Evolutionary conservation across 1,140 invertebrate species (phyloP), one percentile per base, ranked within the genome.

Genomic region (Acromyrmex charruanus): DNA sequence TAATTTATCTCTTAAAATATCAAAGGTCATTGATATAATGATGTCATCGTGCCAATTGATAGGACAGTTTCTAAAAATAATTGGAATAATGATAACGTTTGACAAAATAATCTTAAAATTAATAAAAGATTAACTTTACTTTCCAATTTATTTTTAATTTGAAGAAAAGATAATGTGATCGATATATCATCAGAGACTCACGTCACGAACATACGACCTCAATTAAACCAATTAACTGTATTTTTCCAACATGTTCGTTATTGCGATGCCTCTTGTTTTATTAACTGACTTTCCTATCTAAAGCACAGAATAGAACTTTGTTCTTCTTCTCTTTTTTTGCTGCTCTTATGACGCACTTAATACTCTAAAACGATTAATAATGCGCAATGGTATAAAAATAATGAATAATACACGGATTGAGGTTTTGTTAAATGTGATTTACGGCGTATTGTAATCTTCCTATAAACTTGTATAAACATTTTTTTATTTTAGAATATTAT

Each of bases 21-120:
- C 28, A 49, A 35, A 84, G 55, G 69, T 75, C 3, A 61, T 12
- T 58, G 6, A 31, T 49, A 21, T 25, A 2, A 74, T 44, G 7
- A 12, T 53, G 2, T 35, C 10, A 55, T 81, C 69, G 9, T 21
- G 12, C 12, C 14, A 10, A 55, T 6, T 25, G 80, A 82, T 74
- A 82, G 16, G 3, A n/a, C 2, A 75, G 49, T 61, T 6, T 35
- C 12, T 44, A 72, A 4, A 12, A 18, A 59, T 59, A 49, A 82
- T 59, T 58, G 10, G 16, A 58, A 77, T 61, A 61, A 39, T 77
- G 31, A 80, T 80, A 55, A 25, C 16, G 10, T n/a, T 79, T 10
- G 6, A 31, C 9, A 4, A 53, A 53, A 68, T 10, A 51, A 68
- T 10, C 0, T 21, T n/a, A 31, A n/a, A 2, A 16, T 0, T 49